These are phyloP conservation scores for Rhinichthys klamathensis DNA, from an alignment of 2,113 vertebrate species.

Conservation along the genomic window DNA sequence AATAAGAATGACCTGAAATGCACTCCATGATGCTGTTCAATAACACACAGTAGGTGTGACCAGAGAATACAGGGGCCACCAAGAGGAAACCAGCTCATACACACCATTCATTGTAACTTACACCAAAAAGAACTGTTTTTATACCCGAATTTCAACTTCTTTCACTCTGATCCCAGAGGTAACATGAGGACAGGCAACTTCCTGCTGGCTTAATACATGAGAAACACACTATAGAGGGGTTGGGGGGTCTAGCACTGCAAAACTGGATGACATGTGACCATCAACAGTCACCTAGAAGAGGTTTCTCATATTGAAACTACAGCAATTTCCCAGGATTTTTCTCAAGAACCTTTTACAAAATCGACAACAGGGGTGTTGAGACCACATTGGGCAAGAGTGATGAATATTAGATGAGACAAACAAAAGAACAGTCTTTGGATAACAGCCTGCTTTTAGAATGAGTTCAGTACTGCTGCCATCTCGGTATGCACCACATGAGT, in stretches of 20 bases:
- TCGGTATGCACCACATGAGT: neutral
- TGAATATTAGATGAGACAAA: slow-evolving; percentile 14
- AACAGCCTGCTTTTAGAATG: neutral
- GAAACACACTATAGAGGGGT: neutral
- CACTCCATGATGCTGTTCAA: slow-evolving; percentile 22
- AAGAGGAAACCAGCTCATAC: neutral
- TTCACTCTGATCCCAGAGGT: neutral
- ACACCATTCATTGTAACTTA: slow-evolving; percentile 18
- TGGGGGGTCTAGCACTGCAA: neutral
- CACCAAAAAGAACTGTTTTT: slow-evolving; percentile 22
- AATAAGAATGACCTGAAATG: neutral
- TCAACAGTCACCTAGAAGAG: neutral
- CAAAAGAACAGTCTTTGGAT: neutral
- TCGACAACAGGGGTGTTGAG: neutral
- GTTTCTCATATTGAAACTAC: neutral
- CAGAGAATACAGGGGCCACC: neutral
- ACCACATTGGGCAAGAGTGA: neutral
- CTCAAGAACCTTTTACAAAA: neutral
- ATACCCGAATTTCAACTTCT: neutral
- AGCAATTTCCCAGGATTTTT: neutral
- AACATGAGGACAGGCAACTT: neutral
- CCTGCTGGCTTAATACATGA: neutral
- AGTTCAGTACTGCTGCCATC: neutral
- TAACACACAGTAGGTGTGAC: slow-evolving; percentile 16
- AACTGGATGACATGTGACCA: neutral